Conservation (phyloP, 2,113 vertebrate species). For the Myrmophylax atrothorax region DNA sequence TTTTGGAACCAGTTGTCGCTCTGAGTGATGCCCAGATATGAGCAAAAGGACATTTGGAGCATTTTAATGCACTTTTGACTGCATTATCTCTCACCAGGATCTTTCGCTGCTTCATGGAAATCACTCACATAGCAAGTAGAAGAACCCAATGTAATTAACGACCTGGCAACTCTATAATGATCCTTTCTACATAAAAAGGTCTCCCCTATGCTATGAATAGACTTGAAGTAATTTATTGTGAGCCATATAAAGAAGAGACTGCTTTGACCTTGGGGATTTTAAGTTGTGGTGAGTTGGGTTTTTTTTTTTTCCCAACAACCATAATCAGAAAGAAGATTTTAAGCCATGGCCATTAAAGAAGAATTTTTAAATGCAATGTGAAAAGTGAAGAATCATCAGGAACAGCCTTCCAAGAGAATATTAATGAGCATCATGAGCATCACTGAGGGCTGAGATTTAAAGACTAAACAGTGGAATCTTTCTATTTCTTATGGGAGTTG, state of each 20-base stretch:
- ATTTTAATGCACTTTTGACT: slow-evolving; percentile 72
- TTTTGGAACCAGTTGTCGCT: not conserved
- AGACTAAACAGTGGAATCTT: not conserved
- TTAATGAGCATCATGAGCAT: not conserved
- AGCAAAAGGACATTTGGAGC: slow-evolving; percentile 69
- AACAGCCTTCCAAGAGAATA: slow-evolving; percentile 9
- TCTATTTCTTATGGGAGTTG: not conserved
- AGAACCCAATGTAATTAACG: slow-evolving; percentile 78
- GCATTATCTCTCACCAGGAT: slow-evolving; percentile 75
- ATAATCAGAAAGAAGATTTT: slow-evolving; percentile 44
- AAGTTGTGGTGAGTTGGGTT: not conserved
- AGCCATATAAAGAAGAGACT: slow-evolving; percentile 60
- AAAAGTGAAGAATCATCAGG: not conserved
- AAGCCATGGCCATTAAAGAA: slow-evolving; percentile 22
- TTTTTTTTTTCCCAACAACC: not conserved
- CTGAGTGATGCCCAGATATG: slow-evolving; percentile 58
- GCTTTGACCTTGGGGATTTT: slow-evolving; percentile 63
- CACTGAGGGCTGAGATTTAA: not conserved
- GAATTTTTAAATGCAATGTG: not conserved
- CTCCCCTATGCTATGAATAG: slow-evolving; percentile 71
- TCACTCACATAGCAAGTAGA: slow-evolving; percentile 65
- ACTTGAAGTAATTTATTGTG: slow-evolving; percentile 67
- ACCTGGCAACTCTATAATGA: slow-evolving; percentile 76
- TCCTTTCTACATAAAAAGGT: slow-evolving; percentile 75
- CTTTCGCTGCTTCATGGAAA: slow-evolving; percentile 70